Evolutionary conservation across 2,113 vertebrate genomes (phyloP).

Genomic region (Leuciscus idus): DNA sequence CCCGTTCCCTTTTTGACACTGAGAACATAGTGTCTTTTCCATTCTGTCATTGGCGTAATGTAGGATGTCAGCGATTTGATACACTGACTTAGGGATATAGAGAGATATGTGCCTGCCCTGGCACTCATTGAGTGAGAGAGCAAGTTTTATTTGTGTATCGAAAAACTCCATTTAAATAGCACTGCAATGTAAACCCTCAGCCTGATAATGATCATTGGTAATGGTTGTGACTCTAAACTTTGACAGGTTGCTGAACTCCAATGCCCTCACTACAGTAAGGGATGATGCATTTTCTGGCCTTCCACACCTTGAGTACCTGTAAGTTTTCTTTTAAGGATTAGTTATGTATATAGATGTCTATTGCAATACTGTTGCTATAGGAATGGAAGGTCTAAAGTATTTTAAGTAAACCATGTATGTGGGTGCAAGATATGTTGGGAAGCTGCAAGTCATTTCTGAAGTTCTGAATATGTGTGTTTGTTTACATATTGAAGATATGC

Average conservation of each 20-base stretch:
- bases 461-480: too few relatives aligned
- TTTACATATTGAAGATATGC: background rate
- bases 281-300: constrained; percentile 97
- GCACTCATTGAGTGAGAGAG: background rate
- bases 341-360: background rate
- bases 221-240: background rate
- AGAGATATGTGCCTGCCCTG: background rate
- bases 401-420: background rate
- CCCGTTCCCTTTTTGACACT: background rate
- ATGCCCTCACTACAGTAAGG: constrained; percentile 89
- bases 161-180: background rate
- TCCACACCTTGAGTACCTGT: constrained; percentile 96
- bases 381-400: background rate
- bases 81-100: background rate
- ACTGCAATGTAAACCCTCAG: background rate
- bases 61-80: constrained; percentile 39
- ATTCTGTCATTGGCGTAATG: constrained; percentile 13
- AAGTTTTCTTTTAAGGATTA: constrained; percentile 72
- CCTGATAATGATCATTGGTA: background rate
- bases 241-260: constrained; percentile 94
- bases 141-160: background rate
- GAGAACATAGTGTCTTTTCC: constrained; percentile 23
- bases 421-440: background rate
- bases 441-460: background rate
- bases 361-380: background rate